Evolutionary conservation across 2,113 vertebrate genomes (phyloP).

Genomic region (Chinchilla lanigera): DNA sequence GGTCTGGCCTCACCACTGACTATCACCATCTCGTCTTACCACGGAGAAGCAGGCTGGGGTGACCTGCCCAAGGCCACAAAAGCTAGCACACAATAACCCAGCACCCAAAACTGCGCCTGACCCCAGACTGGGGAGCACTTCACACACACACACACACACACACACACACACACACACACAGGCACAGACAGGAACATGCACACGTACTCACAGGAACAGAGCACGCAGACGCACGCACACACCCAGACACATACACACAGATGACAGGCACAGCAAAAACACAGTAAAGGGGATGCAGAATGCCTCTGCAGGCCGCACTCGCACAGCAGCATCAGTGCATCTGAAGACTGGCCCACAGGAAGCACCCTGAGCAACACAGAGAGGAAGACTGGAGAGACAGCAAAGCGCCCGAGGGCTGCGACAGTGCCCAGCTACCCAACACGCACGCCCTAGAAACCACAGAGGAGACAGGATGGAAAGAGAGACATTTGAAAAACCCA

Average conservation of each 20-base stretch:
- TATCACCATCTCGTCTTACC: fast-evolving
- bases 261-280: not conserved
- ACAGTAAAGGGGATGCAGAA: not conserved
- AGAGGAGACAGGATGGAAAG: not conserved
- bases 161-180: too few relatives aligned
- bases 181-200: too few relatives aligned
- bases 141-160: not conserved
- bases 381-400: not conserved
- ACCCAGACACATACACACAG: not conserved
- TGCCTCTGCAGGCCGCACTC: not conserved
- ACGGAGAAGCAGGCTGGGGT: fast-evolving
- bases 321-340: not conserved
- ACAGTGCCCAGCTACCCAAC: not conserved
- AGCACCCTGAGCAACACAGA: not conserved
- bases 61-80: not conserved
- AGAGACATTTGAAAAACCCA: not conserved
- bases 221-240: not conserved
- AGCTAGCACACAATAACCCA: fast-evolving
- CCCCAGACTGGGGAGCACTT: not conserved
- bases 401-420: not conserved
- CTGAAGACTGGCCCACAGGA: not conserved
- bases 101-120: not conserved
- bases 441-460: not conserved
- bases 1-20: not conserved
- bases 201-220: not conserved